Percentiles rank a stretch among this genome's conserved stretches.
phyloP scores from a whole-genome alignment of 2,113 vertebrate genomes.

The Tichodroma muraria region DNA sequence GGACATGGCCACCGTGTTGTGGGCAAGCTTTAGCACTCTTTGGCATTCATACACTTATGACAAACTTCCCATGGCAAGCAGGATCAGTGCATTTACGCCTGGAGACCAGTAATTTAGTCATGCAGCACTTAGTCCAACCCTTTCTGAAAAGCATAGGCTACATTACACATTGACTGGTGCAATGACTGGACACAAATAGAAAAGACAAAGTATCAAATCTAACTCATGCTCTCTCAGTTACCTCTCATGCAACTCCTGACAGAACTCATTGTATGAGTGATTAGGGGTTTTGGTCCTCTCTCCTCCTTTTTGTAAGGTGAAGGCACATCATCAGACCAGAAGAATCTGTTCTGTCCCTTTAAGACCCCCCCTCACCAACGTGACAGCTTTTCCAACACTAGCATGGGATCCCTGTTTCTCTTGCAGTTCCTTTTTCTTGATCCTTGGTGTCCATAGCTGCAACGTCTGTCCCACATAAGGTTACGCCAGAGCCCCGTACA shows the following conservation, averaged over 20 bases:
- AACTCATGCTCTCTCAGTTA: neutral
- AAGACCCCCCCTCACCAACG: neutral
- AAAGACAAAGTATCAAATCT: neutral
- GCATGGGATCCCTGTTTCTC: neutral
- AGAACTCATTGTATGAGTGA: neutral
- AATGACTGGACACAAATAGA: neutral
- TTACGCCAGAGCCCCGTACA: neutral
- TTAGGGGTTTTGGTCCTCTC: neutral
- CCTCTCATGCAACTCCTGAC: neutral
- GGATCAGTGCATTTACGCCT: neutral
- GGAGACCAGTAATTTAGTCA: neutral
- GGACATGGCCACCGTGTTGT: accelerated
- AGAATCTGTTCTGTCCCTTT: neutral
- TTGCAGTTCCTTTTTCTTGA: neutral
- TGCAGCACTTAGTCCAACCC: neutral
- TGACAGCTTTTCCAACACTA: neutral
- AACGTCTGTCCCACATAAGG: neutral
- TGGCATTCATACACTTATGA: accelerated
- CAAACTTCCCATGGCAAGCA: neutral
- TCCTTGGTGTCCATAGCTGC: neutral
- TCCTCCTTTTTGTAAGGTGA: neutral
- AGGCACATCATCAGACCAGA: neutral
- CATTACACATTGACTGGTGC: neutral
- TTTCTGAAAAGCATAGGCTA: neutral
- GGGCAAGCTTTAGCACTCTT: neutral